Evolutionary conservation across 2,113 vertebrate genomes (phyloP).

Genomic region (Antechinus flavipes): DNA sequence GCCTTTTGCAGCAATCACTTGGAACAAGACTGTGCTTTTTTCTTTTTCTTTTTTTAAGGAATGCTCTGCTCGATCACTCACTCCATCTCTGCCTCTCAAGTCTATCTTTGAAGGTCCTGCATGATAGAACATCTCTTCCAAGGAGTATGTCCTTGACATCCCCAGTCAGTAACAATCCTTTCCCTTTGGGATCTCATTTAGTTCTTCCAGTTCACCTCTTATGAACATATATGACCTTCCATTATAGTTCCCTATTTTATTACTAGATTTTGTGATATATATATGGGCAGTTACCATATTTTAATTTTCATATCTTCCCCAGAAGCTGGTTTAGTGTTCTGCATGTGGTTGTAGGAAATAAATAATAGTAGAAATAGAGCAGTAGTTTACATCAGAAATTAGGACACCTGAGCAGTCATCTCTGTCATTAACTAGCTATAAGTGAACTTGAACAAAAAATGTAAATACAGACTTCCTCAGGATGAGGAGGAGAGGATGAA

Average conservation of each 20-base stretch:
- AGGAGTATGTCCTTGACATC: background rate
- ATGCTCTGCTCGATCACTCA: background rate
- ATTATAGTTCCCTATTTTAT: background rate
- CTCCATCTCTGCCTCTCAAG: background rate
- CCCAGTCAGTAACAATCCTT: background rate
- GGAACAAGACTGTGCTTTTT: background rate
- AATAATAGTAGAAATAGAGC: background rate
- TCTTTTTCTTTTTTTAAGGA: background rate
- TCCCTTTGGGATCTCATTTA: background rate
- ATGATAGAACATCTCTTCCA: background rate
- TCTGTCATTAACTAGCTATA: background rate
- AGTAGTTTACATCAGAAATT: background rate
- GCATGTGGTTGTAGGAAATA: background rate
- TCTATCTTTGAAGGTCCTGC: background rate
- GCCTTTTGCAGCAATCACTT: background rate
- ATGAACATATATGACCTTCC: background rate
- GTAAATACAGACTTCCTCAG: background rate
- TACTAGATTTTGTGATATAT: background rate
- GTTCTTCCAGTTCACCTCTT: background rate
- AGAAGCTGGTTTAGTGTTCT: background rate
- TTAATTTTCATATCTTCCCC: background rate
- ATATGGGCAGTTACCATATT: background rate
- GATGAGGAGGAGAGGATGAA: background rate
- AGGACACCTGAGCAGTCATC: background rate
- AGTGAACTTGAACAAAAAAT: background rate